These are phyloP conservation scores for Diabrotica undecimpunctata DNA, from an alignment of 1,140 invertebrate species.

Conservation along the genomic window DNA sequence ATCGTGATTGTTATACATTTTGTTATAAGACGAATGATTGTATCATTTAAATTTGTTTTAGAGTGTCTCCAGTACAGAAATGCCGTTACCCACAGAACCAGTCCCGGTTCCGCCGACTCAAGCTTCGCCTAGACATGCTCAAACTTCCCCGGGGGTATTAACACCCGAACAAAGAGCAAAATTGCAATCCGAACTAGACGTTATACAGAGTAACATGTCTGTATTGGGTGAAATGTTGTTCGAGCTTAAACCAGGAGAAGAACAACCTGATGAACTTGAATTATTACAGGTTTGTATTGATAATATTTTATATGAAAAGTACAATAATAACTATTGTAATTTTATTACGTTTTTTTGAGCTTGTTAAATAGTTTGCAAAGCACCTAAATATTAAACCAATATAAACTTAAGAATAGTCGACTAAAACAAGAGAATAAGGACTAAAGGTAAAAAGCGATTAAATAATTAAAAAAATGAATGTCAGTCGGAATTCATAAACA, in stretches of 20 bases:
- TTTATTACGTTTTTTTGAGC: too few species aligned
- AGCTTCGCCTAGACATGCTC: slow-evolving; percentile 24
- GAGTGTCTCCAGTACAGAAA: slow-evolving; percentile 36
- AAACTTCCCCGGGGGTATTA: slow-evolving; percentile 46
- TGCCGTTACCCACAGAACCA: slow-evolving; percentile 22
- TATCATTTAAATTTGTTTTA: slow-evolving; percentile 25
- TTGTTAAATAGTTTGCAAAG: too few species aligned
- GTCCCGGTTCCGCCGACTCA: slow-evolving; percentile 20
- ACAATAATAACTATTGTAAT: too few species aligned
- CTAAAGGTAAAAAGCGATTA: too few species aligned
- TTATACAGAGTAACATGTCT: slow-evolving; percentile 90
- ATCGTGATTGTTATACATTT: too few species aligned
- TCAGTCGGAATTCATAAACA: too few species aligned
- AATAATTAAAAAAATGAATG: too few species aligned
- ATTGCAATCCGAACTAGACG: slow-evolving; percentile 83
- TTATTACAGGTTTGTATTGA: slow-evolving; percentile 51
- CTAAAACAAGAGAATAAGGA: too few species aligned
- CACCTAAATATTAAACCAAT: too few species aligned
- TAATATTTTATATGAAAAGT: background rate
- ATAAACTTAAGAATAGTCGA: too few species aligned
- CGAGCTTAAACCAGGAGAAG: slow-evolving; percentile 62
- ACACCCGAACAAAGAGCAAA: slow-evolving; percentile 81
- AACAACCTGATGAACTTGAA: slow-evolving; percentile 58
- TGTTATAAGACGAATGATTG: too few species aligned
- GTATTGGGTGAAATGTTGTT: slow-evolving; percentile 94